Evolutionary conservation across 2,113 vertebrate species (phyloP).

Genomic region (Perca schrenkii): DNA sequence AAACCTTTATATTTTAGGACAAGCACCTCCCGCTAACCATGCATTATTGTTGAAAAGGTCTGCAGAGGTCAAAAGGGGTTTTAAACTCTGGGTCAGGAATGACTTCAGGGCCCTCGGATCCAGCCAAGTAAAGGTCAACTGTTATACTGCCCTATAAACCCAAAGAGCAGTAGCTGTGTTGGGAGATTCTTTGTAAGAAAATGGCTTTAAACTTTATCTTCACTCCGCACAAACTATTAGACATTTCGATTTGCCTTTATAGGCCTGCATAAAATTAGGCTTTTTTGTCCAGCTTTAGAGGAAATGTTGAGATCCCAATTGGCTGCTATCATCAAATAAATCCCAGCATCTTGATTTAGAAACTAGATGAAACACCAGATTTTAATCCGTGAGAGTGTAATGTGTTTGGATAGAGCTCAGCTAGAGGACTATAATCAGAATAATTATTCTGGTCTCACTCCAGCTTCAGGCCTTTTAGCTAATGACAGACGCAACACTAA

Average conservation of each 20-base stretch:
- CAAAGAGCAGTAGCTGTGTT: neutral
- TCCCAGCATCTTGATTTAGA: constrained; percentile 50
- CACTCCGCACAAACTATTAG: neutral
- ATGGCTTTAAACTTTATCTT: constrained; percentile 12
- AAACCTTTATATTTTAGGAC: neutral
- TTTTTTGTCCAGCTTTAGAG: constrained; percentile 7
- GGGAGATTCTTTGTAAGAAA: neutral
- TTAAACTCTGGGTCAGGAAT: constrained; percentile 26
- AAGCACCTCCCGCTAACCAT: neutral
- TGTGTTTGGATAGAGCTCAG: constrained; percentile 72
- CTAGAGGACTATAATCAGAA: constrained; percentile 68
- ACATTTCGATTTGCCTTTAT: neutral
- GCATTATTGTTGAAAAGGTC: neutral
- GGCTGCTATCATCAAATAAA: constrained; percentile 51
- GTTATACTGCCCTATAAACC: constrained; percentile 30
- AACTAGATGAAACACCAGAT: constrained; percentile 53
- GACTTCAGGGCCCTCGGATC: constrained; percentile 9
- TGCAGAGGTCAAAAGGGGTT: constrained; percentile 4
- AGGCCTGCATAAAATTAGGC: neutral
- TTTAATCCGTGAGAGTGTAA: constrained; percentile 70
- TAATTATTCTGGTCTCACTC: constrained; percentile 75
- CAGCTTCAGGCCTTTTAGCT: constrained; percentile 76
- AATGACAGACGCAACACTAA: constrained; percentile 63
- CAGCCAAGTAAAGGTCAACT: constrained; percentile 35
- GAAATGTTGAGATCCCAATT: constrained; percentile 24